Evolutionary conservation across 2,113 vertebrate species (phyloP).

Genomic region (Nansenia antarctica): DNA sequence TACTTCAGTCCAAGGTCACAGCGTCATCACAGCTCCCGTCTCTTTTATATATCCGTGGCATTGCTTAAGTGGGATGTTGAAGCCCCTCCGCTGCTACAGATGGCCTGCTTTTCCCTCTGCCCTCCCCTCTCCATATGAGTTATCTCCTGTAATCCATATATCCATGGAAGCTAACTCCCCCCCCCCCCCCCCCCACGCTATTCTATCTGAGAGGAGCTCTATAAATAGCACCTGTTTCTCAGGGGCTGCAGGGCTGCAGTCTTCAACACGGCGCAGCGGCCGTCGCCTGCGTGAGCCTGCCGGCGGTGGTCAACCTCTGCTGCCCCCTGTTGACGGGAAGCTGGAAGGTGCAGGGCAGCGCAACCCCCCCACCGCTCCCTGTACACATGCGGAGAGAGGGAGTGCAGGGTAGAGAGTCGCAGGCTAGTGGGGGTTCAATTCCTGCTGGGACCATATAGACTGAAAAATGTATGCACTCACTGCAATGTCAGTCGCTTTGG

Average conservation of each 20-base stretch:
- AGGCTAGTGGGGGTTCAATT: no score
- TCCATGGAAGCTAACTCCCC: no score
- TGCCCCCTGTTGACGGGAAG: constrained; percentile 80
- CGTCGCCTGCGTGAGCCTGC: neutral
- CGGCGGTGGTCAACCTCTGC: constrained; percentile 22
- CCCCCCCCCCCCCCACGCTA: neutral
- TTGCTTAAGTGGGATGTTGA: neutral
- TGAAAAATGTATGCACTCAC: no score
- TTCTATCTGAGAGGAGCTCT: constrained; percentile 8
- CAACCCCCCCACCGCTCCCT: no score
- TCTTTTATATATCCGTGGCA: no score
- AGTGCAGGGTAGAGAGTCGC: no score
- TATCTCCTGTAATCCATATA: no score
- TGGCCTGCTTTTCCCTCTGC: neutral
- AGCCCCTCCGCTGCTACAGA: neutral
- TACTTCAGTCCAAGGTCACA: neutral
- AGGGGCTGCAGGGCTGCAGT: constrained; percentile 6
- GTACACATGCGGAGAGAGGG: no score
- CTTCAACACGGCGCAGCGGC: neutral
- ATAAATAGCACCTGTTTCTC: constrained; percentile 49
- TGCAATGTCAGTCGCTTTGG: no score
- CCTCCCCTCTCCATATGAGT: neutral
- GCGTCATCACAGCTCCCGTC: neutral
- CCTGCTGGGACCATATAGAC: no score
- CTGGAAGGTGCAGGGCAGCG: neutral